Evolutionary conservation across 2,113 vertebrate species (phyloP), one percentile per base, ranked within the genome.

Genomic region (Ameiurus melas): DNA sequence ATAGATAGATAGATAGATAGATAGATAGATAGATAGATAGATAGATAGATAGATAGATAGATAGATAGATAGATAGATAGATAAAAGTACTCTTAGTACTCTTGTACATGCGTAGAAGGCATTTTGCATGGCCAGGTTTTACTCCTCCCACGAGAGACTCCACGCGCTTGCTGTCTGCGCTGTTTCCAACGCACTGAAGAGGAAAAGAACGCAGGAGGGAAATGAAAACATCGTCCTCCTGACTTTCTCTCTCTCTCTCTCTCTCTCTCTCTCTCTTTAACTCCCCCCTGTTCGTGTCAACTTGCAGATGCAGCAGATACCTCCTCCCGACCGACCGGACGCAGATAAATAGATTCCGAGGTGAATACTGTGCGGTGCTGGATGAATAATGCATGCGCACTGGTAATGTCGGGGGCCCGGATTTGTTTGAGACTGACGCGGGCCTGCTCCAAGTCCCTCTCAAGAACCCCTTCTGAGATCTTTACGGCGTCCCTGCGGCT

Each of bases 371-470:
- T 39, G 9, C 43, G 33, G 68, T 75, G 58, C 83, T 39, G 60
- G 85, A 89, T 89, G 78, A 89, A 87, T 90, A 85, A 88, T 89
- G 87, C 66, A 85, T 85, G 66, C 84, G 55, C n/a, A 55, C 86
- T 51, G 55, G 84, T 80, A 80, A 84, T 64, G 55, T 33, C 20
- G 47, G n/a, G 55, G 58, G 30, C 13, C 13, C 86, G 64, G 83
- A 85, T 86, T 87, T 85, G 84, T 84, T 89, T 90, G 55, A 55
- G 89, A 85, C 87, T 87, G 87, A 89, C 70, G 90, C 33, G 55
- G 84, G 66, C 39, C 62, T 30, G 58, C 19, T 55, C 43, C 70
- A 75, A 88, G 82, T 43, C 64, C 58, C 36, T 51, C n/a, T 12
- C 57, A 84, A 64, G 80, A 33, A 19, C 55, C 16, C 75, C 12